Base-by-base conservation (phyloP, 2,113 vertebrate genomes). In the Takifugu bimaculatus region DNA sequence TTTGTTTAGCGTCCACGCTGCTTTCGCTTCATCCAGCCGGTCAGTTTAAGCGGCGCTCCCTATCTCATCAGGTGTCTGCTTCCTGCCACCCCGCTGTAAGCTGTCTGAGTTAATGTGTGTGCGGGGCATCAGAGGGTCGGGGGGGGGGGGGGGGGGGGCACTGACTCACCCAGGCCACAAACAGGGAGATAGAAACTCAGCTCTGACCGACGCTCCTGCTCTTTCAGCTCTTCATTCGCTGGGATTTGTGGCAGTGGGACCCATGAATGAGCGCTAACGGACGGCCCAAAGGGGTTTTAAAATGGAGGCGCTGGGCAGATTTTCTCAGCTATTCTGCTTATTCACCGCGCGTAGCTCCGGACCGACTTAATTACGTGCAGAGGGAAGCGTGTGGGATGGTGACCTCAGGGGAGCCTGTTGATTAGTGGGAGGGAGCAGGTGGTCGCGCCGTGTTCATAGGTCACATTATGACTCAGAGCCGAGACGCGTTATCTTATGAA, bases 1-100 rank as follows among this genome's bases (percentile, higher is more conserved):
- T 89, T 85, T 85, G 80, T 74, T 82, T 61, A 82, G 81, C 9
- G 13, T 49, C 75, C 57, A 68, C 66, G 63, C 74, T 54, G 68
- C 68, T 74, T 70, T 78, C 62, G 58, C 55, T 69, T 80, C 63
- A 79, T 82, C 75, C 62, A 68, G 70, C 70, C 60, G 56, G 59
- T 68, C 70, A 47, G 63, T 50, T n/a, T 32, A 72, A 65, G 59
- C 29, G 57, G 42, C 4, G 27, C 61, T 57, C 56, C 51, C 54
- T 72, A 44, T 78, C 75, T 63, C 27, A 72, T 87, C 68, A 54
- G 65, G 70, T 67, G 70, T 71, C 62, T 57, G 48, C 25, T 65
- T 75, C 14, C 4, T 28, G 54, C 55, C 11, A 50, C 55, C 60
- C 50, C 49, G 60, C 66, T 72, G 57, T 48, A 63, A 63, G 26